These are phyloP conservation scores for Ptilonorhynchus violaceus DNA, from an alignment of 2,113 vertebrate species.

Conservation along the genomic window DNA sequence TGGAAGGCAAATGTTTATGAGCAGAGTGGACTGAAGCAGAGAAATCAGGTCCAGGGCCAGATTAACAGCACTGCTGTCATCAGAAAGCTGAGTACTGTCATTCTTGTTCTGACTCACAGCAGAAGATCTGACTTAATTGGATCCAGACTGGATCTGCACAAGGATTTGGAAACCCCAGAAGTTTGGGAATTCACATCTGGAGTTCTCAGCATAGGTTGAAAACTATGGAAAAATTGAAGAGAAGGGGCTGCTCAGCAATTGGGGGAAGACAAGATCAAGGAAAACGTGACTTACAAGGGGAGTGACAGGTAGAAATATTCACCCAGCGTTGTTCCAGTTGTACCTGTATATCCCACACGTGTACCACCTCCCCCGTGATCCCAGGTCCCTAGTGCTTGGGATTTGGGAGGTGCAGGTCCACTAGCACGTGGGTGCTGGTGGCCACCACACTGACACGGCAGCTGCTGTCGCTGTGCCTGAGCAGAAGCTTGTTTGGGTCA, in stretches of 20 bases:
- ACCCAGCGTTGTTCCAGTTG: background rate
- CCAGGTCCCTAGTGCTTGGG: background rate
- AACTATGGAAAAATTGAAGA: background rate
- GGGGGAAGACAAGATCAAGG: background rate
- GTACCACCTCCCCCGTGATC: rapidly evolving
- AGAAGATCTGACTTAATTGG: background rate
- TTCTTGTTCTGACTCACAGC: background rate
- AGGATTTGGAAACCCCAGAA: background rate
- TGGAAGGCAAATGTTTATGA: background rate
- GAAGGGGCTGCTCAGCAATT: background rate
- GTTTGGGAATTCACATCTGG: background rate
- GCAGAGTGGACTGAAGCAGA: background rate
- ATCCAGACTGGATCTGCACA: background rate
- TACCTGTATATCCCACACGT: background rate
- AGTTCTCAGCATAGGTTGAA: background rate
- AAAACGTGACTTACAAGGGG: rapidly evolving
- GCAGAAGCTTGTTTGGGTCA: background rate
- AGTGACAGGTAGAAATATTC: background rate
- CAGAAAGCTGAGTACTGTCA: background rate
- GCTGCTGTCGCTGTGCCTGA: background rate
- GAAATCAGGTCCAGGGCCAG: background rate
- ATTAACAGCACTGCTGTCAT: background rate
- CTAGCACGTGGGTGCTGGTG: rapidly evolving
- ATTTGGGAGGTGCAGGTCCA: background rate
- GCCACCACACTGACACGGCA: background rate